These are phyloP conservation scores for Crocodylus rhombifer DNA, from an alignment of 2,797 vertebrate genomes.

Conservation along the genomic window DNA sequence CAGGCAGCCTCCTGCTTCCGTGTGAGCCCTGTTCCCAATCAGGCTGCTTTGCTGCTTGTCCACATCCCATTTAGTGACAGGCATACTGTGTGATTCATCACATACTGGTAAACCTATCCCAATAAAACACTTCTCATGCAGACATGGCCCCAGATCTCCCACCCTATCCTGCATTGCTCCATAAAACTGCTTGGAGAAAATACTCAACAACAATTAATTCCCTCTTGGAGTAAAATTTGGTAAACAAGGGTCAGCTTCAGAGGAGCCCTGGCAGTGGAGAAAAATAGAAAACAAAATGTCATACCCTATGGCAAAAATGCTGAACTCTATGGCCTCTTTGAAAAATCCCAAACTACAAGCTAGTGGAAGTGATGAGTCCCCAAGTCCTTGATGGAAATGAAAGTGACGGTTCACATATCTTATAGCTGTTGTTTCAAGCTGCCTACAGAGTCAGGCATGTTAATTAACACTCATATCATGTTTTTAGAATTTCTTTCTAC, in stretches of 20 bases:
- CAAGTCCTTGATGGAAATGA: neutral
- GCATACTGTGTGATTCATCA: too few species aligned
- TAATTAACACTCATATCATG: neutral
- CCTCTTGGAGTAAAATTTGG: neutral
- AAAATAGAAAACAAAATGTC: neutral
- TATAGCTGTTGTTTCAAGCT: neutral
- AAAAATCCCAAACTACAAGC: neutral
- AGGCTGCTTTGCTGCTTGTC: too few species aligned
- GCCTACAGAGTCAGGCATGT: neutral
- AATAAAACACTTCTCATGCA: neutral
- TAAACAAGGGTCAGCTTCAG: neutral
- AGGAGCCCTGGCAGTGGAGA: neutral
- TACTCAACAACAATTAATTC: neutral
- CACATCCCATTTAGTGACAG: too few species aligned
- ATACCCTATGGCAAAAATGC: neutral
- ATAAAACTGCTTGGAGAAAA: neutral
- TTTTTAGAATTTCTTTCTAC: neutral
- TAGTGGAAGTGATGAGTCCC: neutral
- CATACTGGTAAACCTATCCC: neutral
- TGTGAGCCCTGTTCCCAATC: too few species aligned
- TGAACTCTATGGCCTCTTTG: neutral
- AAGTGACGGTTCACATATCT: neutral
- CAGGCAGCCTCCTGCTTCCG: too few species aligned
- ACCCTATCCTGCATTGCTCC: neutral
- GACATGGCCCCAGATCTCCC: neutral